Percentiles rank a stretch among this genome's conserved stretches.
Evolutionary conservation across 2,113 vertebrate species (phyloP).

Genomic region (Myrmophylax atrothorax): DNA sequence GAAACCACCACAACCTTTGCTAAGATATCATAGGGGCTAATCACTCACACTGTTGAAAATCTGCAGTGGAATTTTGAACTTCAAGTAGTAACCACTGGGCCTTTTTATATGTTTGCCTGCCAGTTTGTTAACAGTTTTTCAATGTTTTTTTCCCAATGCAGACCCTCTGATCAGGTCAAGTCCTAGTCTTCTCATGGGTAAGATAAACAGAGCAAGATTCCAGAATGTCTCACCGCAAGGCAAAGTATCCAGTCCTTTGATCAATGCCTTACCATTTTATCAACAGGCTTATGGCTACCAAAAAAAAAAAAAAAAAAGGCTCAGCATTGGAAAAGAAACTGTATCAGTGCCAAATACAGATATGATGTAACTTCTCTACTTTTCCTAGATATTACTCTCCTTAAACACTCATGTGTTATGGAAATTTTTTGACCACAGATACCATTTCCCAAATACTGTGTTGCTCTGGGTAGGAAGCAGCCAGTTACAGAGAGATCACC

Average conservation of each 20-base stretch:
- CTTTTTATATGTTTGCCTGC: slow-evolving; percentile 17
- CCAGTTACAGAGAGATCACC: not conserved
- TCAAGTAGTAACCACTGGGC: slow-evolving; percentile 54
- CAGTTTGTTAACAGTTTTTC: slow-evolving; percentile 48
- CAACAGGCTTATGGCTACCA: not conserved
- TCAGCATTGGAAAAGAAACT: not conserved
- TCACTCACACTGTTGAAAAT: slow-evolving; percentile 43
- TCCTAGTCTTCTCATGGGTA: slow-evolving; percentile 17
- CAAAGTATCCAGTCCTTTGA: slow-evolving; percentile 43
- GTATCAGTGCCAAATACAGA: not conserved
- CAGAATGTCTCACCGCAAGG: slow-evolving; percentile 53
- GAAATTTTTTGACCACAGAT: not conserved
- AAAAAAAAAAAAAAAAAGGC: not conserved
- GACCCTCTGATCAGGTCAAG: slow-evolving; percentile 52
- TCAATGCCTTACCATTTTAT: slow-evolving; percentile 28
- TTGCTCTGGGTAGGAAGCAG: not conserved
- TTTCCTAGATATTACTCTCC: not conserved
- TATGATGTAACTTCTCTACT: not conserved
- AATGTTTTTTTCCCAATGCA: not conserved
- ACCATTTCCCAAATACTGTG: not conserved
- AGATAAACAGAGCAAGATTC: slow-evolving; percentile 57
- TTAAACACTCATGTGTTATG: not conserved
- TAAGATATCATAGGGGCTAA: slow-evolving; percentile 35
- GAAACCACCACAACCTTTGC: slow-evolving; percentile 50
- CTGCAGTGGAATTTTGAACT: slow-evolving; percentile 44